These are phyloP conservation scores for Phalacrocorax brasilianus DNA, from an alignment of 2,113 vertebrate genomes.

Conservation along the genomic window DNA sequence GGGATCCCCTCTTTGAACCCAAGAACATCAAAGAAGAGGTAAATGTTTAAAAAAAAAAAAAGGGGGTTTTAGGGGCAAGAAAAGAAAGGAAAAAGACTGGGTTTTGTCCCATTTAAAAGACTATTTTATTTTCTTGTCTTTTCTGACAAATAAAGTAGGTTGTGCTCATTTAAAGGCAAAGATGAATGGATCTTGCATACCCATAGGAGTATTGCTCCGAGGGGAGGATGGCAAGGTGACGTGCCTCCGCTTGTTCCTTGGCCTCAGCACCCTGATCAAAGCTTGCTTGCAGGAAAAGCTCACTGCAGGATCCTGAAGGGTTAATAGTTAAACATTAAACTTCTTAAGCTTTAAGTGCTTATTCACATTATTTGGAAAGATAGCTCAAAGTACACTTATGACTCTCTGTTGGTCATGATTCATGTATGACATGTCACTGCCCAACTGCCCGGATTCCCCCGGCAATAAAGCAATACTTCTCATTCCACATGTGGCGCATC, in stretches of 20 bases:
- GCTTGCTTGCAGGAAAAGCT: conserved; percentile 99
- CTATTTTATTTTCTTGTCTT: not conserved
- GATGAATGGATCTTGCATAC: conserved; percentile 66
- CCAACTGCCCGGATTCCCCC: not conserved
- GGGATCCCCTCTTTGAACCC: not conserved
- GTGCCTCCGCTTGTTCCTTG: conserved; percentile 93
- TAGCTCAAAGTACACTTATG: not conserved
- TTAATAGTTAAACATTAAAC: not conserved
- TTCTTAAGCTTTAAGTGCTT: not conserved
- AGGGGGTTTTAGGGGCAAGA: not conserved
- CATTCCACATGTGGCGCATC: not conserved
- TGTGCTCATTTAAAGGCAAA: not conserved
- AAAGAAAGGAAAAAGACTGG: not conserved
- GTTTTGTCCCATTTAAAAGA: not conserved
- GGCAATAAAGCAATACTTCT: not conserved
- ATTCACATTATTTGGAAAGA: not conserved
- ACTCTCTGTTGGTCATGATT: not conserved
- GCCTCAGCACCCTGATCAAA: conserved; percentile 93
- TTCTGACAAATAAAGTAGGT: not conserved
- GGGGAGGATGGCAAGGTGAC: conserved; percentile 96
- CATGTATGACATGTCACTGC: not conserved
- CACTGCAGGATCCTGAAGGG: conserved; percentile 89
- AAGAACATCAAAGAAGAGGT: not conserved
- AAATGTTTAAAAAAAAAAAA: not conserved
- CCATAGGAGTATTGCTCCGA: conserved; percentile 97